A percentile compares a stretch with the other conserved stretches of the same genome.
phyloP scores from a whole-genome alignment of 2,113 vertebrate genomes.

The Pseudopipra pipra region DNA sequence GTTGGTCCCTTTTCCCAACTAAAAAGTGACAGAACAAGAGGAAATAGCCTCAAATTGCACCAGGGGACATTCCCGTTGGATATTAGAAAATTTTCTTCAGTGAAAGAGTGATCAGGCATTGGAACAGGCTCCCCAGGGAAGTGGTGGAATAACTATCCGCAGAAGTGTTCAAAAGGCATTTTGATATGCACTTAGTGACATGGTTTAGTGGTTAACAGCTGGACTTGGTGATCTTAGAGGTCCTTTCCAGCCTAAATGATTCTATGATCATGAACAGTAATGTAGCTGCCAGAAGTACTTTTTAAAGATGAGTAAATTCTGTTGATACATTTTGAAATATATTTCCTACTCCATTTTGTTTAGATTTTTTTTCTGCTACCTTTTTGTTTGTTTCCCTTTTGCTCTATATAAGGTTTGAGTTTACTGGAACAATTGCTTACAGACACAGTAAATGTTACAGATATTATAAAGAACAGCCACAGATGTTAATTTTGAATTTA shows the following conservation, averaged over 20 bases:
- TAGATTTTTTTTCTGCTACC: background rate
- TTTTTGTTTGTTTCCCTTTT: background rate
- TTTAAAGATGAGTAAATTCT: background rate
- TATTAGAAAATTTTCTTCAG: background rate
- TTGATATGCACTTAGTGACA: background rate
- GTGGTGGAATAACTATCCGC: too few species aligned
- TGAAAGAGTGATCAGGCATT: rapidly evolving
- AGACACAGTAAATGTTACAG: background rate
- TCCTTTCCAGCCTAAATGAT: background rate
- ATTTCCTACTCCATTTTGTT: background rate
- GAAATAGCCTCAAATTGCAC: background rate
- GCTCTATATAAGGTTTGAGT: background rate
- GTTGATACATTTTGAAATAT: background rate
- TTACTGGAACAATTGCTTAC: background rate
- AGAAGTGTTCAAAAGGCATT: background rate
- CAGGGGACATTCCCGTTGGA: background rate
- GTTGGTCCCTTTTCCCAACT: background rate
- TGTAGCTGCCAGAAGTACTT: background rate
- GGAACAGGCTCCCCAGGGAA: background rate
- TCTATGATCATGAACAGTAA: background rate
- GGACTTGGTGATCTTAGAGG: background rate
- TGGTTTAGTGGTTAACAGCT: background rate
- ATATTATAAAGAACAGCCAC: background rate
- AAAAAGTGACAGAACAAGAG: background rate
- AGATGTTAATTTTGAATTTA: background rate